These are phyloP conservation scores for Marronus borbonicus DNA, from an alignment of 2,888 invertebrate species.

Conservation along the genomic window DNA sequence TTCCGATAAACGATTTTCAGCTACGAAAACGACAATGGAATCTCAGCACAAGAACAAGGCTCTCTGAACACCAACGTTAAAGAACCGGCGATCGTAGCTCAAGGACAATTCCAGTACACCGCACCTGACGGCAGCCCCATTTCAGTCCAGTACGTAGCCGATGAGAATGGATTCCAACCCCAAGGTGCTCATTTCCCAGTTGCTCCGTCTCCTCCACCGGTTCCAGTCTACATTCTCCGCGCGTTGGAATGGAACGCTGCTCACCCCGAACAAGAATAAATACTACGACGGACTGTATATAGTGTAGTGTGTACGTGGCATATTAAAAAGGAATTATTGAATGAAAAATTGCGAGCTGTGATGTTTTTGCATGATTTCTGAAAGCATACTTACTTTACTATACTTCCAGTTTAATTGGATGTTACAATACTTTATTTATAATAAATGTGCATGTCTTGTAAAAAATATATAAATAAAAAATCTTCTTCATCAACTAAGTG, in stretches of 20 bases:
- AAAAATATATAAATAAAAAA: background rate
- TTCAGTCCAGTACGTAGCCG: slow-evolving; percentile 76
- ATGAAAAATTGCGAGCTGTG: background rate
- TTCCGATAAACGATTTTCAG: background rate
- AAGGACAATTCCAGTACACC: slow-evolving; percentile 74
- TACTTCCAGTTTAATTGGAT: slow-evolving; percentile 7
- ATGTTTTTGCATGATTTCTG: slow-evolving; percentile 12
- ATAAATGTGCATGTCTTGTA: slow-evolving; percentile 23
- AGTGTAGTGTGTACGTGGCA: slow-evolving; percentile 22
- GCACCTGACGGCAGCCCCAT: slow-evolving; percentile 78
- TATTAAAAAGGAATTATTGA: background rate
- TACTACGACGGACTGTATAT: background rate
- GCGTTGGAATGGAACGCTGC: slow-evolving; percentile 79
- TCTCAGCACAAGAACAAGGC: slow-evolving; percentile 75
- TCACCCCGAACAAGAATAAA: slow-evolving; percentile 69
- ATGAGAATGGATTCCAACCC: slow-evolving; percentile 81
- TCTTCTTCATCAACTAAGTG: no score
- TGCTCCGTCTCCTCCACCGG: slow-evolving; percentile 78
- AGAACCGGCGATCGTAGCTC: slow-evolving; percentile 70
- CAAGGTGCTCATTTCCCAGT: slow-evolving; percentile 70
- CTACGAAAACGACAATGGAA: slow-evolving; percentile 75
- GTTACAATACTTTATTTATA: slow-evolving; percentile 5
- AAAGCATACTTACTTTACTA: background rate
- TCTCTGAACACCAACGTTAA: slow-evolving; percentile 71
- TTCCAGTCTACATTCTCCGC: slow-evolving; percentile 79